Evolutionary conservation across 1,140 invertebrate genomes (phyloP).

Genomic region (Triops cancriformis): DNA sequence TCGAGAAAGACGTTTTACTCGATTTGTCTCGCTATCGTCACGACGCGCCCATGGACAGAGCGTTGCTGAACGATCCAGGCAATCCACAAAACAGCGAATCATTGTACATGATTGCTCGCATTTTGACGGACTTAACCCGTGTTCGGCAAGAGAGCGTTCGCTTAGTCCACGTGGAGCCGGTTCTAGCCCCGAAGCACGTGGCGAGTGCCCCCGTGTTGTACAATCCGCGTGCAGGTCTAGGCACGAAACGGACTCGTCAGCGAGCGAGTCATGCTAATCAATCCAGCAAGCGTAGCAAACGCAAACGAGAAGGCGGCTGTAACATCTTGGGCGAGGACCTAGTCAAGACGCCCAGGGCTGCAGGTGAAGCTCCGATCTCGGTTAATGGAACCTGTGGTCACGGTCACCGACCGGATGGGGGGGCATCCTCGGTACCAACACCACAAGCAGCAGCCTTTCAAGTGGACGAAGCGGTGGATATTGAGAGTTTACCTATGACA

Average conservation of each 20-base stretch:
- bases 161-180: neutral
- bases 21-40: conserved; percentile 29
- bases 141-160: conserved; percentile 47
- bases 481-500: conserved; percentile 2
- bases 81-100: conserved; percentile 32
- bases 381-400: neutral
- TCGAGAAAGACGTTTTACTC: conserved; percentile 21
- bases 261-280: neutral
- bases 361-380: neutral
- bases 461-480: conserved; percentile 4
- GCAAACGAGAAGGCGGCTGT: neutral
- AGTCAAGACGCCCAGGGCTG: neutral
- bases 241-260: neutral
- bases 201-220: neutral
- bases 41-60: conserved; percentile 25
- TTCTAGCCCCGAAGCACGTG: neutral
- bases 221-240: neutral
- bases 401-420: neutral
- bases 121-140: conserved; percentile 49
- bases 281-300: neutral
- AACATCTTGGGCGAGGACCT: neutral
- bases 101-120: conserved; percentile 50
- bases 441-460: neutral
- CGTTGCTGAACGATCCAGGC: conserved; percentile 18
- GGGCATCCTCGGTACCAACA: neutral